phyloP scores from a whole-genome alignment of 2,113 vertebrate genomes.

The Ramphastos sulfuratus region DNA sequence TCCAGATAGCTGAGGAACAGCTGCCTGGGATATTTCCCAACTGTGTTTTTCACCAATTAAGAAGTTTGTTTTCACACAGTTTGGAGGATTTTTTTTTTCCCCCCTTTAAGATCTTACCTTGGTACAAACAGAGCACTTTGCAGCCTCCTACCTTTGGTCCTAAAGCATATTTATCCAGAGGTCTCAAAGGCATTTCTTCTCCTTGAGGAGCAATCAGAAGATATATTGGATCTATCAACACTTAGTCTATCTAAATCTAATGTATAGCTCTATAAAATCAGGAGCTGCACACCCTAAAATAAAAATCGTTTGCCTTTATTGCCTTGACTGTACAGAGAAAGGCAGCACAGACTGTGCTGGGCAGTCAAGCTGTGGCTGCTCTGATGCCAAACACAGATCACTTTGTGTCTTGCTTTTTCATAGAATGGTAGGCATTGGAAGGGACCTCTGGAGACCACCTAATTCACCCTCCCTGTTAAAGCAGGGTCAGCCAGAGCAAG shows the following conservation, averaged over 20 bases:
- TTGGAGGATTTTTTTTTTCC: background rate
- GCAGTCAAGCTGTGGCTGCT: background rate
- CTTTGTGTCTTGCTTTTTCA: background rate
- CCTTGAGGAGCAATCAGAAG: background rate
- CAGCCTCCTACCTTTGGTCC: background rate
- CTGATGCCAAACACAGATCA: background rate
- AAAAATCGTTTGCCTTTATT: background rate
- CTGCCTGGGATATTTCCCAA: conserved; percentile 48
- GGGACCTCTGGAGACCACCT: too few species aligned
- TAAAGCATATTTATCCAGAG: background rate
- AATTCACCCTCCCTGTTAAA: too few species aligned
- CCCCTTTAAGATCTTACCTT: background rate
- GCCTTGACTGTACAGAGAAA: fast-evolving
- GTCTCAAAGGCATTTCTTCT: background rate
- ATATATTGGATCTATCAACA: background rate
- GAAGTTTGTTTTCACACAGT: conserved; percentile 47
- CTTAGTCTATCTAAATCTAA: background rate
- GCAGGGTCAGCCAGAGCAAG: too few species aligned
- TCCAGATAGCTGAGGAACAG: conserved; percentile 41
- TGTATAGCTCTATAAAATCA: background rate
- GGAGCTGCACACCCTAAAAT: background rate
- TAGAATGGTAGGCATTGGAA: too few species aligned
- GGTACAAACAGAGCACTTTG: fast-evolving
- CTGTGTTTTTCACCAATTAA: conserved; percentile 22
- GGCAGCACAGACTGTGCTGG: background rate